These are phyloP conservation scores for Pedionomus torquatus DNA, from an alignment of 2,113 vertebrate genomes.

Conservation along the genomic window DNA sequence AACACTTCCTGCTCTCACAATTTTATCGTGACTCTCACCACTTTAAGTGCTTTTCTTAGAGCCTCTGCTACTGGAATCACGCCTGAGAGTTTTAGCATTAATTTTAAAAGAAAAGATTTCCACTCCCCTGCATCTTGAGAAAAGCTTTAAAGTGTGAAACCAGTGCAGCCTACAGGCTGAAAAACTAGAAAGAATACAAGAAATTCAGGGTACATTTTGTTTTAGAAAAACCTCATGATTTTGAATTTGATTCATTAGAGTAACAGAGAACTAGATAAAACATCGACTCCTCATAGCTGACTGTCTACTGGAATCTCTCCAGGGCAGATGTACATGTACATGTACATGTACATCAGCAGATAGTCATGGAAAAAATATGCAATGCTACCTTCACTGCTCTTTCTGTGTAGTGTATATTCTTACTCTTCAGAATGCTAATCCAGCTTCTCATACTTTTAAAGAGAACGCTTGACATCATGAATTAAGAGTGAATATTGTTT, in stretches of 20 bases:
- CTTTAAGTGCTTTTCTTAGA: slow-evolving; percentile 38
- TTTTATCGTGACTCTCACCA: slow-evolving; percentile 51
- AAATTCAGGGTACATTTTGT: not conserved
- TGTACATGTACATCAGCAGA: not conserved
- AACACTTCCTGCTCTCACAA: slow-evolving; percentile 52
- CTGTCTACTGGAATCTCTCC: not conserved
- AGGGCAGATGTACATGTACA: not conserved
- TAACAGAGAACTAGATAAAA: not conserved
- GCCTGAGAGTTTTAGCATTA: slow-evolving; percentile 7
- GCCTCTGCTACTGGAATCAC: not conserved
- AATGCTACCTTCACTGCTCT: not conserved
- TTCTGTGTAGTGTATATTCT: not conserved
- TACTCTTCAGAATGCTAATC: not conserved
- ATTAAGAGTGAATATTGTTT: not conserved
- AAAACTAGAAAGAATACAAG: not conserved
- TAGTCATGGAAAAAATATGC: not conserved
- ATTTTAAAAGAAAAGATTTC: slow-evolving; percentile 27
- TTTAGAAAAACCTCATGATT: not conserved
- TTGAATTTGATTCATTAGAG: not conserved
- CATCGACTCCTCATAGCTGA: not conserved
- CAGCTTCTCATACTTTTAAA: not conserved
- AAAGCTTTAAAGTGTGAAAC: not conserved
- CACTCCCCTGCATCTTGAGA: not conserved
- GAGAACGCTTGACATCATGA: not conserved
- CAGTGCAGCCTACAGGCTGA: slow-evolving; percentile 1